Base-by-base conservation (phyloP, 1,140 invertebrate species). In the Papilio machaon region DNA sequence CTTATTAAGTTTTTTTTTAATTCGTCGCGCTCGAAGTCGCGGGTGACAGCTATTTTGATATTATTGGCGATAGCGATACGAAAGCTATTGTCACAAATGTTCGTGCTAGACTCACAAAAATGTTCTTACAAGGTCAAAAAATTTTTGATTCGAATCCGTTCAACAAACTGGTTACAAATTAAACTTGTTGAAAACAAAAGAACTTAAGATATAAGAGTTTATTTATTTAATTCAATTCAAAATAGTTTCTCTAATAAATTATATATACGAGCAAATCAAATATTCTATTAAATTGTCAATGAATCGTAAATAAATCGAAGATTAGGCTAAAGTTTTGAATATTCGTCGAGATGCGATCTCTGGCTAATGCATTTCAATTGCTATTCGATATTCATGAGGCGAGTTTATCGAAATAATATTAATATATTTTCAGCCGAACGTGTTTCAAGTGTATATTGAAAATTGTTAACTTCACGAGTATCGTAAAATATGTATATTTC, bases 381-480 rank as follows among this genome's bases (percentile, higher is more conserved):
- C 84, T 84, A 85, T 85, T 88, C 84, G 86, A 88, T 87, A 87
- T 89, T 89, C 88, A 89, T 89, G 88, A 89, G 82, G 67, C 82
- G 52, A 80, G 82, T 74, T 23, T 81, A 47, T 82, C 79, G 64
- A 84, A 80, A 81, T 78, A 83, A 78, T 85, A 80, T 86, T 84
- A 85, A 86, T 87, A 86, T 84, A 86, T 80, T 82, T 83, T 73
- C 73, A 80, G 80, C 19, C 76, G 81, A 73, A 74, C 79, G 79
- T 83, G 3, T 2, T 67, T 67, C 30, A 67, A 35, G 30, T 15
- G 11, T 35, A 35, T 30, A 30, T 67, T 7, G 11, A 67, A 35
- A 15, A 9, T 52, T 52, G n/a, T 54, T 54, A 17, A 17, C 52
- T 1, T 54, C 17, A 17, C 15, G 15, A 17, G 15, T 8, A 1